Conservation (phyloP, 2,888 invertebrate genomes). For the Trichopoda pennipes region DNA sequence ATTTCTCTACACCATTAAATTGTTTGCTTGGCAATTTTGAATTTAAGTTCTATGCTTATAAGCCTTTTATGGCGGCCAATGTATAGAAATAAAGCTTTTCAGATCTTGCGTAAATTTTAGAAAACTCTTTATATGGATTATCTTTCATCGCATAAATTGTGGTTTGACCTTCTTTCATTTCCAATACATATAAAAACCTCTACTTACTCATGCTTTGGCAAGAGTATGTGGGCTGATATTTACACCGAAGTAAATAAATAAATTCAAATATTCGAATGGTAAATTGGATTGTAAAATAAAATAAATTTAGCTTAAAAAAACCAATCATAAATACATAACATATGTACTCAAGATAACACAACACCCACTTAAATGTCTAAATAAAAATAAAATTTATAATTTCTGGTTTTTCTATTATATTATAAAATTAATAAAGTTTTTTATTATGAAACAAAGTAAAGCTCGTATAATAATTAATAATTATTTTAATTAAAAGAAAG, state of each 20-base stretch:
- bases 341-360: not conserved
- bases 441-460: slow-evolving; percentile 3
- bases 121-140: not conserved
- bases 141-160: slow-evolving; percentile 53
- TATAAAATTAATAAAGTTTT: not conserved
- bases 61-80: no score
- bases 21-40: no score
- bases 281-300: slow-evolving; percentile 5
- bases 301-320: not conserved
- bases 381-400: slow-evolving; percentile 23
- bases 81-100: no score
- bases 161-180: slow-evolving; percentile 68
- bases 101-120: no score
- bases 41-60: no score
- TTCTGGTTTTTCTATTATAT: slow-evolving; percentile 3
- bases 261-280: slow-evolving; percentile 13
- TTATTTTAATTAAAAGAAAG: slow-evolving; percentile 8
- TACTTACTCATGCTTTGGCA: slow-evolving; percentile 14
- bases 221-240: slow-evolving; percentile 39
- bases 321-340: slow-evolving; percentile 6
- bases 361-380: slow-evolving; percentile 47
- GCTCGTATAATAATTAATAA: slow-evolving; percentile 10
- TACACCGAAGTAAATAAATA: slow-evolving; percentile 22
- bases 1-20: no score
- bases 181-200: slow-evolving; percentile 39